Percentiles rank a stretch among this genome's conserved stretches.
phyloP scores from a whole-genome alignment of 2,113 vertebrate species.

The Cricetomys ansorgei region DNA sequence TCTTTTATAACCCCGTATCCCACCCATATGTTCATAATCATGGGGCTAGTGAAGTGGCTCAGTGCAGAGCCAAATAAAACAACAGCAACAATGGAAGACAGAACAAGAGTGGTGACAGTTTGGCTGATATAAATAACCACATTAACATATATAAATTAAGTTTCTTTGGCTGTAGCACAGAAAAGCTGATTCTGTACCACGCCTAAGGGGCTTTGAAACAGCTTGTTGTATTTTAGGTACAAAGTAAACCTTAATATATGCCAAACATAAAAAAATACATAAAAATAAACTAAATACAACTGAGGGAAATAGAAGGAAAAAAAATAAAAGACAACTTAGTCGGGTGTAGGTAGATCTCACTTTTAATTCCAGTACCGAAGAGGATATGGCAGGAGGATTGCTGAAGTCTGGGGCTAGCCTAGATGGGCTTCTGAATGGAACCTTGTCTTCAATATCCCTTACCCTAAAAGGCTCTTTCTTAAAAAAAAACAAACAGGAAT shows the following conservation, averaged over 20 bases:
- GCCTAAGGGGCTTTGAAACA: not conserved
- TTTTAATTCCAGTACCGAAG: not conserved
- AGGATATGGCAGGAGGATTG: not conserved
- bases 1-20: not conserved
- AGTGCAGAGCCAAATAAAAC: not conserved
- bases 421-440: not conserved
- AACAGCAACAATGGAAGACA: not conserved
- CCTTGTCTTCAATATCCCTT: not conserved
- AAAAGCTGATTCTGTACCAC: not conserved
- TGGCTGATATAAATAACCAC: not conserved
- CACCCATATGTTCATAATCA: not conserved
- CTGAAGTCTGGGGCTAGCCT: not conserved
- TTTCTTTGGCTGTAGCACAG: not conserved
- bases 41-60: too few relatives aligned
- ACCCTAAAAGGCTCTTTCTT: not conserved
- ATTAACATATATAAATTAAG: not conserved
- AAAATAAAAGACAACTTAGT: not conserved
- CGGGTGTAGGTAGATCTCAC: not conserved
- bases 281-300: not conserved
- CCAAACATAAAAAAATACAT: not conserved
- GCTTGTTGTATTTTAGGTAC: not conserved
- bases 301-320: not conserved
- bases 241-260: constrained; percentile 31
- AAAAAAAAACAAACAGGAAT: not conserved
- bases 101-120: not conserved